A percentile compares a stretch with the other conserved stretches of the same genome.
These are phyloP conservation scores for Oxyteleia sp. DNA, from an alignment of 2,888 invertebrate species.

Conservation along the genomic window DNA sequence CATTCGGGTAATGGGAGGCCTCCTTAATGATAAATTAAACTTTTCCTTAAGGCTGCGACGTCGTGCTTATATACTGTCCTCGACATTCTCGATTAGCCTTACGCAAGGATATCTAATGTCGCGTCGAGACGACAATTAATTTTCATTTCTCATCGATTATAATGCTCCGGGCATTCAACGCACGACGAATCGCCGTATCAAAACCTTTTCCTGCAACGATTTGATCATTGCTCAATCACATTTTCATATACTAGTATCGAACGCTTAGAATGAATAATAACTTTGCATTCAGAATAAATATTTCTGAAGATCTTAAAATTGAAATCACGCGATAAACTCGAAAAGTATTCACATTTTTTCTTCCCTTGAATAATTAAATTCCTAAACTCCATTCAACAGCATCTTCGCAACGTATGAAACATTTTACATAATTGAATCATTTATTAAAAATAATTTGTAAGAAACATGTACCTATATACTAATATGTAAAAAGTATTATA, in stretches of 20 bases:
- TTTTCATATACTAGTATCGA: constrained; percentile 2
- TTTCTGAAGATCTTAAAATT: too few species aligned
- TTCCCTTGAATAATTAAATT: too few species aligned
- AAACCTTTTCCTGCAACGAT: constrained; percentile 25
- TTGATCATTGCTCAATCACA: constrained; percentile 33
- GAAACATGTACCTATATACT: too few species aligned
- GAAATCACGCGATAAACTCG: too few species aligned
- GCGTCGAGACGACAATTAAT: constrained; percentile 79
- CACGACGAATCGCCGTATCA: constrained; percentile 38
- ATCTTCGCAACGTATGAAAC: too few species aligned
- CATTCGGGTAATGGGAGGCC: too few species aligned
- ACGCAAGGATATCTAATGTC: constrained; percentile 75
- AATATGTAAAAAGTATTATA: too few species aligned
- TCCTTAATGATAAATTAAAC: constrained; percentile 68
- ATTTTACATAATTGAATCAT: too few species aligned
- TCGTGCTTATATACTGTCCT: constrained; percentile 63
- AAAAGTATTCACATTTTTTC: too few species aligned
- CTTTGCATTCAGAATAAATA: constrained; percentile 1
- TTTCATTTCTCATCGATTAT: constrained; percentile 82
- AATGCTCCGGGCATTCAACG: constrained; percentile 42
- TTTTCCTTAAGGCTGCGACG: constrained; percentile 65
- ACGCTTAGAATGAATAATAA: neutral
- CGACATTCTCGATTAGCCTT: constrained; percentile 78
- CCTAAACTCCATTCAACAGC: too few species aligned
- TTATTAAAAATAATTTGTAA: too few species aligned